Evolutionary conservation across 1,140 invertebrate genomes (phyloP), one percentile per base, ranked within the genome.

Genomic region (Drosophila biarmipes): DNA sequence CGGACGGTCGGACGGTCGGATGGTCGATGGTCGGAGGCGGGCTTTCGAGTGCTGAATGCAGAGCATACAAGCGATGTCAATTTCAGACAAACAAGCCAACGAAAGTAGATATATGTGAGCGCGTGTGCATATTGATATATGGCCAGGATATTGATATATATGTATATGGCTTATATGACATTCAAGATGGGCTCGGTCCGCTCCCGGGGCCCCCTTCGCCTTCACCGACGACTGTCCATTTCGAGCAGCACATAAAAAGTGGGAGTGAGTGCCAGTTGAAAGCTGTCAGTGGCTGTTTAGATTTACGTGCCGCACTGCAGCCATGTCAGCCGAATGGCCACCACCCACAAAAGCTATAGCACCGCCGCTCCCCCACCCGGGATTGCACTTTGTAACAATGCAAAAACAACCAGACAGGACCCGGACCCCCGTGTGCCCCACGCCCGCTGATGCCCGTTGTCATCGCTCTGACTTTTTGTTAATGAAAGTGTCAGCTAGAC

Each of bases 401-500:
- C 78, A 81, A 81, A 85, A 86, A 55, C 74, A 58, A 43, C 63
- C 78, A 78, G 35, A 73, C 66, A 67, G 55, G 56, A 57, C 52
- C 43, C 17, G 27, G 34, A 6, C 6, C 12, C 48, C 35, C 45
- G 55, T 21, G 4, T 12, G 43, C 19, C 34, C 40, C 57, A 49
- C 46, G 19, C 24, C 19, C 56, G 24, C 19, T 37, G 59, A 15
- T 48, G 59, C 46, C 71, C 78, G 71, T 80, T 85, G 81, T 85
- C 81, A 85, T 85, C 82, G 78, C 81, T 78, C 64, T 82, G 82
- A 87, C 78, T 87, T 87, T 87, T 87, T 87, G 82, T 87, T 87
- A 87, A 87, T 89, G 82, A 87, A 87, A 87, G 82, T 87, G 82
- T 87, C 82, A 89, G 82, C 84, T 82, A 82, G 84, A 78, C 84